Base-by-base conservation (phyloP, 2,888 invertebrate genomes). In the Nycteola revayana region DNA sequence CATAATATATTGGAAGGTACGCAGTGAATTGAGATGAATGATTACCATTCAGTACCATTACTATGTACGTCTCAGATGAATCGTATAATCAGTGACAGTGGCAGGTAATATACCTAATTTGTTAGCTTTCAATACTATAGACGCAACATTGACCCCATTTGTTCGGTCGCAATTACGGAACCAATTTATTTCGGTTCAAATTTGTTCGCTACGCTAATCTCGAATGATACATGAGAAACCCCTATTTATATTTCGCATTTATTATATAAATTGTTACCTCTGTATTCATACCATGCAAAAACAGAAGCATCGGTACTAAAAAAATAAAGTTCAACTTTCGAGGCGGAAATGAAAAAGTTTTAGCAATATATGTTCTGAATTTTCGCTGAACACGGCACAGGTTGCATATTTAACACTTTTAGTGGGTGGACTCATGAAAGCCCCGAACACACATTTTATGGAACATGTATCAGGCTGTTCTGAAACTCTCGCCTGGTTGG, bases 191-290 rank as follows among this genome's bases (percentile, higher is more conserved):
- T 70, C 64, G 49, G 45, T 51, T 51, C 55, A 63, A 56, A 66
- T 66, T 70, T 66, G 66, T 71, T 61, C 59, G 63, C 47, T 56
- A 60, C 56, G 58, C 67, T 72, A 65, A 68, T 65, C 60, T 57
- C 42, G 55, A 66, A 64, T 57, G 65, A 66, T 66, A 65, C 51
- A 54, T 56, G 42, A 53, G 60, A 61, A 58, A n/a, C n/a, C n/a
- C n/a, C n/a, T n/a, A n/a, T n/a, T n/a, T n/a, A n/a, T n/a, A n/a
- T n/a, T n/a, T n/a, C n/a, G n/a, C n/a, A n/a, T n/a, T n/a, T n/a
- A n/a, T n/a, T n/a, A n/a, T n/a, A n/a, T n/a, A n/a, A n/a, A n/a
- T n/a, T n/a, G n/a, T n/a, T n/a, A n/a, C n/a, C n/a, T n/a, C n/a
- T n/a, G n/a, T n/a, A n/a, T n/a, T n/a, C n/a, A n/a, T n/a, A n/a